These are phyloP conservation scores for Eonycteris spelaea DNA, from an alignment of 2,113 vertebrate genomes.

Conservation along the genomic window DNA sequence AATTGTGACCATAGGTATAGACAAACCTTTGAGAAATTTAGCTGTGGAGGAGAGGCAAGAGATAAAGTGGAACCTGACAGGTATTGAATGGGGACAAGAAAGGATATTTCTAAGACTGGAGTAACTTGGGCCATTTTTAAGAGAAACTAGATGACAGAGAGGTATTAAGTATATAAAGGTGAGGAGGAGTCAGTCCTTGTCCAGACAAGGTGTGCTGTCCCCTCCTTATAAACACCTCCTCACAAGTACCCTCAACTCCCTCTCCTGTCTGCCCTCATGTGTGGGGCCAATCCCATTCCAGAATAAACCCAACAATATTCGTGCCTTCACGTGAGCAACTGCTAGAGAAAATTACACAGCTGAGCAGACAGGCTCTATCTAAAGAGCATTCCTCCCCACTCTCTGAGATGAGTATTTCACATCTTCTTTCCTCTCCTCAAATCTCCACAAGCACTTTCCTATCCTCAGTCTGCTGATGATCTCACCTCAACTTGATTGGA, in stretches of 20 bases:
- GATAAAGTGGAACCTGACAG: neutral
- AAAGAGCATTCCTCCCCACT: rapidly evolving
- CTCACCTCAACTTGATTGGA: neutral
- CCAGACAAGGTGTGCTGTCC: neutral
- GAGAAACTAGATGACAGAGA: neutral
- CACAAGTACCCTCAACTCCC: neutral
- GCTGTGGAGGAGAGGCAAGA: neutral
- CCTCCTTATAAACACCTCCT: neutral
- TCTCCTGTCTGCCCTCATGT: neutral
- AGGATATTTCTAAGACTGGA: neutral
- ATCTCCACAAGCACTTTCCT: neutral
- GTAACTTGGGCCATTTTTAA: neutral
- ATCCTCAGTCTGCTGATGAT: neutral
- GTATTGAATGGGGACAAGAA: neutral
- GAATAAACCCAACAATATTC: neutral
- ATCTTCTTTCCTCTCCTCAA: neutral
- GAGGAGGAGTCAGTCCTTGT: neutral
- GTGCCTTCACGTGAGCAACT: neutral
- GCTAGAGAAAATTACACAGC: neutral
- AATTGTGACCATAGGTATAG: neutral
- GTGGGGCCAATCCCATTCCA: neutral
- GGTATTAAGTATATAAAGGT: neutral
- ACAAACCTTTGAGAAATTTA: neutral
- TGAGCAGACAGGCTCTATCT: neutral
- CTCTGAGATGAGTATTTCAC: neutral